Base-by-base conservation (phyloP, 2,797 vertebrate species). In the Champsocephalus esox region DNA sequence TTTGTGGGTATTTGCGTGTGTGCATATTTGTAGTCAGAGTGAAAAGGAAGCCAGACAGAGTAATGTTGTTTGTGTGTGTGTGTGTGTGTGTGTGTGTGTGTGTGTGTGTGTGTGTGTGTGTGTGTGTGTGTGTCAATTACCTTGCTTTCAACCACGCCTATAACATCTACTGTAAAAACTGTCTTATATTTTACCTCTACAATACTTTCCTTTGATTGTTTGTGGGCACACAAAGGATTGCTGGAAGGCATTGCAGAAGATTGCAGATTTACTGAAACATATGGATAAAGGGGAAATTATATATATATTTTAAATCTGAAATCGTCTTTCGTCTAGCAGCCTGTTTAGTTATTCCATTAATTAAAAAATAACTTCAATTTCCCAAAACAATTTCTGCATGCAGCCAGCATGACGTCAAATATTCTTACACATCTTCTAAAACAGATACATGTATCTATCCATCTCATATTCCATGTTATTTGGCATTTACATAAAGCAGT, bases 1-100 rank as follows among this genome's bases (percentile, higher is more conserved):
- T 84, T 64, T 84, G 77, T 65, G 77, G 41, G 44, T 52, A 55
- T 84, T 69, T 78, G 45, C 0, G 3, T 32, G 57, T 49, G 49
- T 70, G 76, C 66, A 5, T 72, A 41, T 52, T 70, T 85, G 84
- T 75, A 72, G 81, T 77, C 71, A 66, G 70, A 65, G 38, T 38
- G 43, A 70, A 38, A 49, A 73, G 58, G 56, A 28, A 28, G 28
- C 28, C 28, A 28, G 28, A 28, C 28, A 28, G 28, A 28, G 3
- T 28, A 28, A 28, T 4, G 28, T 28, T 28, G 52, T 16, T 41
- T 16, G 60, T 43, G 45, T 4, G 9, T 60, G 34, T 66, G 62
- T 79, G 50, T 52, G 19, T 24, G 50, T 21, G 50, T 13, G 51
- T 75, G 70, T 65, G 67, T 62, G 75, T 71, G 19, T 60, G 41